Evolutionary conservation across 2,797 vertebrate genomes (phyloP).

Genomic region (Simalia tracyae): DNA sequence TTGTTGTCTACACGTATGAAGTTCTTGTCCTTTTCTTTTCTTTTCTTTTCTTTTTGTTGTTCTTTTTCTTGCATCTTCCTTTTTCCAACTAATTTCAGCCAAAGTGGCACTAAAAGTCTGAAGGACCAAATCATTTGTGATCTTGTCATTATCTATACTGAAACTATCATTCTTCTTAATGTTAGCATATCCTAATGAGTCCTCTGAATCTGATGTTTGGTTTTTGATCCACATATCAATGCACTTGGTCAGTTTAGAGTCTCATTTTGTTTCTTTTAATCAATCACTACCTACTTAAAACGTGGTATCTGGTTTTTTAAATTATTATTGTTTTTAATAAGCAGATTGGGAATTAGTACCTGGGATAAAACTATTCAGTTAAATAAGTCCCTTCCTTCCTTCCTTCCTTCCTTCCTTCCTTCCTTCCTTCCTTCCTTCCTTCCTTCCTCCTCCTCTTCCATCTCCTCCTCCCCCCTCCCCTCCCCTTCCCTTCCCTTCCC

Average conservation of each 20-base stretch:
- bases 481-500: not conserved
- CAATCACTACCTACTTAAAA: constrained; percentile 20
- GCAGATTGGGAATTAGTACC: not conserved
- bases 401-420: not conserved
- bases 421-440: not conserved
- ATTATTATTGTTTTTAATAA: constrained; percentile 24
- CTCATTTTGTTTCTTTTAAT: constrained; percentile 43
- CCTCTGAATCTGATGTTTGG: constrained; percentile 38
- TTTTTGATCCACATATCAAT: constrained; percentile 42
- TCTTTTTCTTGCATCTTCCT: not conserved
- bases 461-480: too few relatives aligned
- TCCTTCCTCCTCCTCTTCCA: not conserved
- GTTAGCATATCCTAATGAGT: constrained; percentile 36
- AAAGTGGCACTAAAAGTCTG: not conserved
- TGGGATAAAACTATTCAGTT: not conserved
- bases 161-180: constrained; percentile 34
- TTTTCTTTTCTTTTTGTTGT: too few relatives aligned
- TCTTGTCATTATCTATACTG: constrained; percentile 29
- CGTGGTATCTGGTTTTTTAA: constrained; percentile 7
- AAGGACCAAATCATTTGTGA: constrained; percentile 20
- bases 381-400: not conserved
- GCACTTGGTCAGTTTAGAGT: constrained; percentile 15
- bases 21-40: too few relatives aligned
- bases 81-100: fast-evolving
- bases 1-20: too few relatives aligned